Evolutionary conservation across 1,140 invertebrate genomes (phyloP).

Genomic region (Pentalonia nigronervosa): DNA sequence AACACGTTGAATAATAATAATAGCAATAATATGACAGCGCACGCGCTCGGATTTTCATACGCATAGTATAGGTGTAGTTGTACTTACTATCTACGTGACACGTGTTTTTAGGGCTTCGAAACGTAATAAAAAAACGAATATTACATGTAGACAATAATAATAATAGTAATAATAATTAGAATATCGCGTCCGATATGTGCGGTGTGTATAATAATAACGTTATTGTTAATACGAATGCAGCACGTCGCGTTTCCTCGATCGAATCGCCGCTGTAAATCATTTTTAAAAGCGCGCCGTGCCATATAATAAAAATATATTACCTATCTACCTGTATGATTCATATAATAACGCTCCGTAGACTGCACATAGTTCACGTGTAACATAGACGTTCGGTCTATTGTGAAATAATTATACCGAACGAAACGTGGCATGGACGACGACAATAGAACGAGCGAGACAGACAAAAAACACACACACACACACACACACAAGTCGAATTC

Average conservation of each 20-base stretch:
- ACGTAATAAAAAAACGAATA: background rate
- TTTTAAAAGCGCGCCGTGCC: background rate
- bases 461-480: background rate
- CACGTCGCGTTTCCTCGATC: background rate
- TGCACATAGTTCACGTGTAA: background rate
- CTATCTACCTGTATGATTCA: background rate
- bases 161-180: background rate
- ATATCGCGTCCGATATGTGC: background rate
- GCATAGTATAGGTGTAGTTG: background rate
- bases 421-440: background rate
- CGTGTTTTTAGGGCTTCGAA: background rate
- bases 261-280: background rate
- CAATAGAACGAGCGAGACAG: background rate
- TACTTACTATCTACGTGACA: background rate
- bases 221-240: conserved; percentile 6
- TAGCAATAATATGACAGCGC: too few relatives aligned
- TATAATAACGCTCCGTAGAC: background rate
- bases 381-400: conserved; percentile 28
- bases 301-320: background rate
- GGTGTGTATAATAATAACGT: background rate
- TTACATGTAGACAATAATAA: background rate
- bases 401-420: conserved; percentile 38
- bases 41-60: background rate
- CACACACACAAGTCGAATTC: background rate
- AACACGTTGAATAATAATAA: background rate